phyloP scores from a whole-genome alignment of 2,888 invertebrate genomes.

The Tryphoninae sp. region DNA sequence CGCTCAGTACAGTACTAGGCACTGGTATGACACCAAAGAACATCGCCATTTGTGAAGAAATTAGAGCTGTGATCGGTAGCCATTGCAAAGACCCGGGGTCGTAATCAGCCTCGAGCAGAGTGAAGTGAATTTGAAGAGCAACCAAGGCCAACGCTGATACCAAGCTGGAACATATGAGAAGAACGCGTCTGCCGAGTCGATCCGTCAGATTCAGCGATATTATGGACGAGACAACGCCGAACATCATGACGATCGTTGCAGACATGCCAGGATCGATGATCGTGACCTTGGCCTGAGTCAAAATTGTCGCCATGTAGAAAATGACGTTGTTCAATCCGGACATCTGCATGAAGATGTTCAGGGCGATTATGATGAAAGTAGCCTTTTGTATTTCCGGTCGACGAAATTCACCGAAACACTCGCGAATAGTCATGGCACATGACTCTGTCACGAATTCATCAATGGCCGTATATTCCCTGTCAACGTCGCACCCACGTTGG shows the following conservation, averaged over 20 bases:
- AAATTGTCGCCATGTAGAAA: constrained; percentile 64
- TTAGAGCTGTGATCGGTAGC: constrained; percentile 66
- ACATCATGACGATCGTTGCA: constrained; percentile 49
- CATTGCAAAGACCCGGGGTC: constrained; percentile 66
- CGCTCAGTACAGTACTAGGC: constrained; percentile 71
- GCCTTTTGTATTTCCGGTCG: constrained; percentile 53
- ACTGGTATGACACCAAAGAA: constrained; percentile 68
- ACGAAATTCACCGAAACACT: constrained; percentile 53
- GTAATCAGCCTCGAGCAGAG: constrained; percentile 58
- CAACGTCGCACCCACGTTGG: constrained; percentile 67
- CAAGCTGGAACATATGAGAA: constrained; percentile 61
- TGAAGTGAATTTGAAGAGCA: constrained; percentile 69
- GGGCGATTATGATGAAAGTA: constrained; percentile 41
- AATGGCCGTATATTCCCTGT: constrained; percentile 66
- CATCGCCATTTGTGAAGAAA: constrained; percentile 65
- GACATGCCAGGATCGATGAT: constrained; percentile 53
- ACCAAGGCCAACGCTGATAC: constrained; percentile 61
- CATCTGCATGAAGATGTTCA: constrained; percentile 61
- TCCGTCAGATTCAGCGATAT: constrained; percentile 58
- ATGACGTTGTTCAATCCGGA: constrained; percentile 58
- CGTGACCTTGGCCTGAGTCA: constrained; percentile 55
- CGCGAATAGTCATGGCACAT: constrained; percentile 51
- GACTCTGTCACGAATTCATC: constrained; percentile 69
- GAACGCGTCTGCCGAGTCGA: constrained; percentile 52
- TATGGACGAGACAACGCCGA: constrained; percentile 49